Evolutionary conservation across 2,888 invertebrate genomes (phyloP).

Genomic region (Listrodromus nycthemerus): DNA sequence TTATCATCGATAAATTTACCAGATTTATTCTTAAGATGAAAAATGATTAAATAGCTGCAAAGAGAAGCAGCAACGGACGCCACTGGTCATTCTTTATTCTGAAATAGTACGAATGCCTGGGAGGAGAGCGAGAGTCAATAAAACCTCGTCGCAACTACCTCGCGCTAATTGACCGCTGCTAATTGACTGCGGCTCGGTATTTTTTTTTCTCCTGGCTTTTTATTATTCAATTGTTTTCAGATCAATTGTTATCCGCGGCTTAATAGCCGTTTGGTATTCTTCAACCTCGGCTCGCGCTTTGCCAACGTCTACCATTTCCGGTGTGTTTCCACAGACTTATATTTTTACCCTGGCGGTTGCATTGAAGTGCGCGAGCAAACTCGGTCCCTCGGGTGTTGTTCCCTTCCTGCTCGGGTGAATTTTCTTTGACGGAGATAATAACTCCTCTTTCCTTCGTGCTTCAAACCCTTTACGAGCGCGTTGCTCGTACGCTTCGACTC

Average conservation of each 20-base stretch:
- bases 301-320: constrained; percentile 25
- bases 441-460: constrained; percentile 18
- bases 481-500: background rate
- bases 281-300: background rate
- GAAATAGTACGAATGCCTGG: constrained; percentile 48
- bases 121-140: constrained; percentile 61
- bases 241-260: constrained; percentile 26
- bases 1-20: too few species aligned
- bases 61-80: background rate
- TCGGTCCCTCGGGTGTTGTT: constrained; percentile 60
- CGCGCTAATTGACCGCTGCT: constrained; percentile 55
- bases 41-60: too few species aligned
- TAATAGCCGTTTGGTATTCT: background rate
- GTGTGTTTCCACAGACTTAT: constrained; percentile 12
- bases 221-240: constrained; percentile 47
- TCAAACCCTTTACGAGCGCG: constrained; percentile 20
- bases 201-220: constrained; percentile 16
- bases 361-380: background rate
- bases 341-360: constrained; percentile 22
- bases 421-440: constrained; percentile 7
- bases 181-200: constrained; percentile 30
- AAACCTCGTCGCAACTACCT: constrained; percentile 30
- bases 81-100: constrained; percentile 7
- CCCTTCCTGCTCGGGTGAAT: constrained; percentile 31
- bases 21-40: background rate